Base-by-base conservation (phyloP, 2,113 vertebrate species). In the Pluvialis apricaria region DNA sequence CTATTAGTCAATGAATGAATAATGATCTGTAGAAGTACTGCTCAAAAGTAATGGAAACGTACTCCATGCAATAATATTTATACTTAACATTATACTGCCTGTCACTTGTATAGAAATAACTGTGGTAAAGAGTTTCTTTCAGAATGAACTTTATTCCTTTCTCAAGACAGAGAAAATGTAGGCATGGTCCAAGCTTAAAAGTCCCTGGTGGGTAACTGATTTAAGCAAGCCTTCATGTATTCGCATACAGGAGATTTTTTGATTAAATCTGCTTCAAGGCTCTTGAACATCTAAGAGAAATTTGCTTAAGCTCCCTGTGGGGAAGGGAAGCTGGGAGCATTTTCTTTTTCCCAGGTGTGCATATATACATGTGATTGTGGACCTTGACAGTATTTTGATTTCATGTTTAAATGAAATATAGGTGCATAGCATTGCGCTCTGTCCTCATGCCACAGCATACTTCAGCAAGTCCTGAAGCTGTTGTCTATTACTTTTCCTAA, bases 31-130 rank as follows among this genome's bases (percentile, higher is more conserved):
- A 66, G 66, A 93, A 94, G 71, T 86, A 70, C 70, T 83, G 45
- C 68, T 88, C 58, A 66, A 80, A 82, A 94, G 75, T 82, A 95
- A 95, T 88, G 92, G 93, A 93, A 96, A 96, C 15, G 5, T 65
- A 88, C 51, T 88, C 32, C 54, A 34, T 86, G 88, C 55, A 92
- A 96, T 93, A 96, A 96, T 96, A 95, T 96, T 96, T 96, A 96
- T 75, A 71, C n/a, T 93, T 90, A 76, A 49, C 16, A 40, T 95
- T 93, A 93, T 71, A 78, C 76, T 94, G 76, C 40, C 55, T 95
- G 88, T 78, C 86, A 90, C 80, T 96, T 88, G 71, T 55, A 55
- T 44, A 78, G 90, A 94, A 85, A 94, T 0, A 25, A 57, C 49
- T 86, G 52, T 34, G 25, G 52, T 71, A 79, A 94, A 81, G 71